Evolutionary conservation across 2,113 vertebrate species (phyloP).

Genomic region (Salvelinus fontinalis): DNA sequence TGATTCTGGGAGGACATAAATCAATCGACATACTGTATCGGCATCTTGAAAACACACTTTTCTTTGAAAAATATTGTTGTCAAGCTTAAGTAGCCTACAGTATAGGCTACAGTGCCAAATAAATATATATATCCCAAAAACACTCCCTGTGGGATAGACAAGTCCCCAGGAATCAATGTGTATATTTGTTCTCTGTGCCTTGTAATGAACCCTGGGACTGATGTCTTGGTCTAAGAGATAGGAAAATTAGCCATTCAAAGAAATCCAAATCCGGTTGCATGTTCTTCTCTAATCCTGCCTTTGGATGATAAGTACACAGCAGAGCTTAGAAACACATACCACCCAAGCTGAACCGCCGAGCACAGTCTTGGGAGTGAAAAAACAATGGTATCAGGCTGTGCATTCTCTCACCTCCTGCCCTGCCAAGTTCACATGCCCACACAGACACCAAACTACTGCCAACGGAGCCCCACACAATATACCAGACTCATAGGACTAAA

Average conservation of each 20-base stretch:
- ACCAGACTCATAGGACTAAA: slow-evolving; percentile 32
- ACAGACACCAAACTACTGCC: slow-evolving; percentile 39
- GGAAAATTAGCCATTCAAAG: slow-evolving; percentile 50
- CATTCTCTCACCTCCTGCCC: slow-evolving; percentile 58
- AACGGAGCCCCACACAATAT: slow-evolving; percentile 38
- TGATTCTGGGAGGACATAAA: too few species aligned
- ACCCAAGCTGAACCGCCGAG: slow-evolving; percentile 53
- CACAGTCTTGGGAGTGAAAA: slow-evolving; percentile 49
- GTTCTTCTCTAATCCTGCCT: slow-evolving; percentile 60
- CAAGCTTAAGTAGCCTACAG: too few species aligned
- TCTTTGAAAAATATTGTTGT: too few species aligned
- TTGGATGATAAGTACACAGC: slow-evolving; percentile 51
- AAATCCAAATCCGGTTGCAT: slow-evolving; percentile 53
- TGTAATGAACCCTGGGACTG: slow-evolving; percentile 2
- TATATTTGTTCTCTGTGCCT: not conserved
- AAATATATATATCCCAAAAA: too few species aligned
- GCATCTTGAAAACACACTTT: too few species aligned
- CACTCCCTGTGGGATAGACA: too few species aligned
- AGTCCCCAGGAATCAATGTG: not conserved
- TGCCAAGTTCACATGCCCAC: slow-evolving; percentile 65
- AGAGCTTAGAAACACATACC: slow-evolving; percentile 56
- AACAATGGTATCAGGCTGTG: slow-evolving; percentile 64
- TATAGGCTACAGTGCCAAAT: too few species aligned
- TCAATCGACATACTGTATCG: too few species aligned
- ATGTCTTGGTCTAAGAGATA: slow-evolving; percentile 32